Evolutionary conservation across 2,113 vertebrate species (phyloP), one percentile per base, ranked within the genome.

Genomic region (Psittacula cyanocephala): DNA sequence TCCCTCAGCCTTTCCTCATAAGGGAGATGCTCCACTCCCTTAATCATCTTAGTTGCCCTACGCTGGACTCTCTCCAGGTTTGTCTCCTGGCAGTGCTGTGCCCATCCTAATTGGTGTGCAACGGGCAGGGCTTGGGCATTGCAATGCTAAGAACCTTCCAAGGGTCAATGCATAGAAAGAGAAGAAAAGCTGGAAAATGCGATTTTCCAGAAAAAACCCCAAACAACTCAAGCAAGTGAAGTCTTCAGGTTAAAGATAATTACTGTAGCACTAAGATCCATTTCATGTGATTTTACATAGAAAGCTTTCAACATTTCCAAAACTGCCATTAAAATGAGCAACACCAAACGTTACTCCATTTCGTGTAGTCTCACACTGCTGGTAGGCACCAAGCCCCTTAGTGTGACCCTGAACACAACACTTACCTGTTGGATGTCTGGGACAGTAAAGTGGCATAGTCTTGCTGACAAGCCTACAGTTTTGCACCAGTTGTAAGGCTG

Each of bases 111-210:
- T 50, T 68, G 50, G 16, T 49, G 60, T 7, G 16, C 50, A 47
- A 4, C 3, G 23, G 49, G 25, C 28, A 22, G 31, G 49, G 53
- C 35, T 65, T 6, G 0, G 41, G 10, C n/a, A 43, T 0, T 1
- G 0, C 16, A n/a, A 8, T 37, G 15, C 17, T 89, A 94, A 81
- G 14, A 65, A 8, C 7, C 27, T 71, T 75, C 50, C 33, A 81
- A 60, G 8, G 35, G 24, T 79, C 43, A 84, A 44, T 28, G 31
- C 17, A 70, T 78, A 49, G 23, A 53, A 75, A 37, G 13, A 28
- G 27, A 79, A 77, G 16, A 70, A 80, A 83, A 71, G 27, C 3
- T 72, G 35, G 35, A 68, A 87, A 85, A 90, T 3, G 7, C 5
- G 5, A 33, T 39, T 71, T 71, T 53, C 19, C 57, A 17, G 13